A percentile compares a stretch with the other conserved stretches of the same genome.
phyloP scores from a whole-genome alignment of 2,113 vertebrate genomes.

The Antechinus flavipes region DNA sequence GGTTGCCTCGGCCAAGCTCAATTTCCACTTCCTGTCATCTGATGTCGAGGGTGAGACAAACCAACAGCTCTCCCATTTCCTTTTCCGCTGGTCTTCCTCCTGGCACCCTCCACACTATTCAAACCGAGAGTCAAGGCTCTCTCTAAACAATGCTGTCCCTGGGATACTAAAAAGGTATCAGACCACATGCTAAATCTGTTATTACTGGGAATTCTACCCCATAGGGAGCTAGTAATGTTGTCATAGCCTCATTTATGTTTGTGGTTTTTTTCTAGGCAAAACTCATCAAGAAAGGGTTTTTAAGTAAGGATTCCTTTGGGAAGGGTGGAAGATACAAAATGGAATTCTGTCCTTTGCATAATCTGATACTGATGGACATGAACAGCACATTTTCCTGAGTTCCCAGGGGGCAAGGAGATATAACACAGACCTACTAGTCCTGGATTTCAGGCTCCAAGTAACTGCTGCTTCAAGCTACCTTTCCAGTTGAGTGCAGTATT shows the following conservation, averaged over 20 bases:
- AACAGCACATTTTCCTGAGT: conserved; percentile 47
- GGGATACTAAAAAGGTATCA: conserved; percentile 80
- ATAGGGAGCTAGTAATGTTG: conserved; percentile 82
- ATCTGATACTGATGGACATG: conserved; percentile 58
- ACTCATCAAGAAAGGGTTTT: conserved; percentile 75
- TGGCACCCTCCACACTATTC: conserved; percentile 86
- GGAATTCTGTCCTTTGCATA: conserved; percentile 43
- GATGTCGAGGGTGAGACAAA: conserved; percentile 84
- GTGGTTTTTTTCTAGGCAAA: conserved; percentile 82
- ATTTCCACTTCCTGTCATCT: conserved; percentile 87
- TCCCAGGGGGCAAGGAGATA: conserved; percentile 52
- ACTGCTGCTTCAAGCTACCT: background rate
- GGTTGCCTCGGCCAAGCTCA: conserved; percentile 77
- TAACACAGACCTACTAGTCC: conserved; percentile 57
- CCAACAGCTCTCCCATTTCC: conserved; percentile 85
- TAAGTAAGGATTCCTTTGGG: conserved; percentile 64
- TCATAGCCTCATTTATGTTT: conserved; percentile 76
- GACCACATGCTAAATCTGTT: conserved; percentile 91
- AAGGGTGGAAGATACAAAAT: conserved; percentile 63
- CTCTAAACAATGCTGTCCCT: conserved; percentile 89
- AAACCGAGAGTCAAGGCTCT: conserved; percentile 85
- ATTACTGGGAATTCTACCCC: conserved; percentile 85
- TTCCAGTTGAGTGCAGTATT: background rate
- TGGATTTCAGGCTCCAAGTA: conserved; percentile 46
- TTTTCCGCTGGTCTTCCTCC: conserved; percentile 89